Conservation (phyloP, 23 tunicate species). For the Aplidium turbinatum region DNA sequence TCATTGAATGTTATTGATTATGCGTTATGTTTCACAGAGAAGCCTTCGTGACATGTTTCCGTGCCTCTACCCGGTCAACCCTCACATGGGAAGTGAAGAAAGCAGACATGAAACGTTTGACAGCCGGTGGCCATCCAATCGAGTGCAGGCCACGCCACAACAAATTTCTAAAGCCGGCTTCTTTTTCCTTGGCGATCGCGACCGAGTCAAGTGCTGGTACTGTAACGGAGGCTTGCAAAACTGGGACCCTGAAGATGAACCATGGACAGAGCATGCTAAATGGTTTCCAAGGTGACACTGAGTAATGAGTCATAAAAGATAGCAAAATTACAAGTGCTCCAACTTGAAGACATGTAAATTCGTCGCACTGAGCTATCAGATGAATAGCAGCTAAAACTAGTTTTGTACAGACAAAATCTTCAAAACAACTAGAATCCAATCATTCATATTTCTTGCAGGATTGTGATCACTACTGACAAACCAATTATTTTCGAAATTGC, state of each 20-base stretch:
- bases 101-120: constrained; percentile 53
- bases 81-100: constrained; percentile 54
- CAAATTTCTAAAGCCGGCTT: constrained; percentile 77
- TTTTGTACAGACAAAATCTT: too few species aligned
- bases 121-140: constrained; percentile 49
- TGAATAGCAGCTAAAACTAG: too few species aligned
- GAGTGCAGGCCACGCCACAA: constrained; percentile 48
- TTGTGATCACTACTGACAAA: too few species aligned
- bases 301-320: too few species aligned
- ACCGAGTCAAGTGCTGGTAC: constrained; percentile 70
- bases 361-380: too few species aligned
- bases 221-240: constrained; percentile 80
- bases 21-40: too few species aligned
- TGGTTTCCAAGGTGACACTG: constrained; percentile 83
- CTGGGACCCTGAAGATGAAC: constrained; percentile 61
- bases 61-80: constrained; percentile 54
- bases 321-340: too few species aligned
- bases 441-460: too few species aligned
- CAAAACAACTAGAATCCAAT: too few species aligned
- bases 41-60: constrained; percentile 44
- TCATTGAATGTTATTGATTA: too few species aligned
- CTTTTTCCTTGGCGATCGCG: constrained; percentile 69
- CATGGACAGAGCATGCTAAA: constrained; percentile 70
- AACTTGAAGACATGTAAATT: too few species aligned
- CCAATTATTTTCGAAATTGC: too few species aligned